Evolutionary conservation across 2,888 invertebrate species (phyloP), one percentile per base, ranked within the genome.

Genomic region (Lepeophtheirus nordmannii): DNA sequence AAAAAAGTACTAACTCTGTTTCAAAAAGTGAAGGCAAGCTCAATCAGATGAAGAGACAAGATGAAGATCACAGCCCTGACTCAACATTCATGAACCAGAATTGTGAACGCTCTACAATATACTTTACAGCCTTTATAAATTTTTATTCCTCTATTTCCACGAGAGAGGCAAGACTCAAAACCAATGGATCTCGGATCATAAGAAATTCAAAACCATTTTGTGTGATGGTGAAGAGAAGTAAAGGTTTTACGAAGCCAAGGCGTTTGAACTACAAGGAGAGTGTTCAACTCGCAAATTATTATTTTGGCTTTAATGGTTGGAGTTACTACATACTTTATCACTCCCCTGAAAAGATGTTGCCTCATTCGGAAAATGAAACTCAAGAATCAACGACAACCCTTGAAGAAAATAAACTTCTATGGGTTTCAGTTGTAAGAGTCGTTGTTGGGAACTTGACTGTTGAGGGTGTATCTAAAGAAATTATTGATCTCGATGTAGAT

Each of bases 301-400:
- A 63, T n/a, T 22, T 63, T 12, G 63, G 63, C 1, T 63, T 63
- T 53, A 63, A 63, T 23, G 53, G 56, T 10, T 63, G 63, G 63
- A 46, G 38, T n/a, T 30, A 20, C 10, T 10, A 63, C 1, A 63
- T 63, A 7, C 8, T 63, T 12, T 63, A 63, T 17, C 63, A 63
- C 22, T 5, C 5, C 8, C 5, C 63, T 22, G 22, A 20, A 17
- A 14, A 53, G 20, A 23, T 41, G 46, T 10, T 12, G 1, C 23
- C 22, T 38, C 20, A 57, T 57, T 14, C n/a, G 1, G n/a, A 14
- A 23, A 30, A 10, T 30, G 57, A 60, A 1, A 17, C 10, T 30
- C 5, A 10, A 38, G 40, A 30, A 9, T 14, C 39, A 5, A 17
- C 8, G 9, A 20, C 41, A 20, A 56, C 20, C 12, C 30, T 17